These are phyloP conservation scores for Esox masquinongy DNA, from an alignment of 2,797 vertebrate species.

Conservation along the genomic window DNA sequence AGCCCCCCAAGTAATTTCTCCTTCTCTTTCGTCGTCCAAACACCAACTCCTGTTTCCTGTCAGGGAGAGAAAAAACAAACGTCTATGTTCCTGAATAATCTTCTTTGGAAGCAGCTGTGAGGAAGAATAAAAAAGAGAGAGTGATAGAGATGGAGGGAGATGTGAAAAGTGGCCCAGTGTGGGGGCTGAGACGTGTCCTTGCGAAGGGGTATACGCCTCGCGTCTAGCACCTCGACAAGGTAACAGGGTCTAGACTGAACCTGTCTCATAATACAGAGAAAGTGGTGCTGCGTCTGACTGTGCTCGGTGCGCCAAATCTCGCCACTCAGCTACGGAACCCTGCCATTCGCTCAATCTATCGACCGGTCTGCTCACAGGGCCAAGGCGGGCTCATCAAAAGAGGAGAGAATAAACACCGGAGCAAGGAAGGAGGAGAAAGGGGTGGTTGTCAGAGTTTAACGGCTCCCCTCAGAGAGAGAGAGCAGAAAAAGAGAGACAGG, in stretches of 20 bases:
- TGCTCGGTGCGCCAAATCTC: constrained; percentile 63
- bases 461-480: background rate
- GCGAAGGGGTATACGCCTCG: constrained; percentile 29
- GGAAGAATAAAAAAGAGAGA: constrained; percentile 43
- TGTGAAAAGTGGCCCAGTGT: background rate
- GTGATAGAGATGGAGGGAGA: constrained; percentile 28
- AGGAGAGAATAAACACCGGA: constrained; percentile 51
- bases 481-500: background rate
- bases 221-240: constrained; percentile 11
- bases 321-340: constrained; percentile 50
- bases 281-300: constrained; percentile 52
- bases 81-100: constrained; percentile 27
- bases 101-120: constrained; percentile 63
- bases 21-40: constrained; percentile 33
- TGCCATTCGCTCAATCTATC: constrained; percentile 66
- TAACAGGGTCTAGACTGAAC: constrained; percentile 42
- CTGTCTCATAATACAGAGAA: constrained; percentile 52
- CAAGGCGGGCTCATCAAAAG: constrained; percentile 65
- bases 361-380: constrained; percentile 60
- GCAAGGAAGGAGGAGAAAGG: background rate
- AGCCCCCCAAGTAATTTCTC: constrained; percentile 36
- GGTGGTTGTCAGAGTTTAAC: background rate
- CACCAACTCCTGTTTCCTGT: constrained; percentile 65
- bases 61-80: constrained; percentile 35
- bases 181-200: background rate